A percentile compares a stretch with the other conserved stretches of the same genome.
Conservation (phyloP, 37 sponge, comb jelly and placozoan genomes). For the Halichondria panicea region DNA sequence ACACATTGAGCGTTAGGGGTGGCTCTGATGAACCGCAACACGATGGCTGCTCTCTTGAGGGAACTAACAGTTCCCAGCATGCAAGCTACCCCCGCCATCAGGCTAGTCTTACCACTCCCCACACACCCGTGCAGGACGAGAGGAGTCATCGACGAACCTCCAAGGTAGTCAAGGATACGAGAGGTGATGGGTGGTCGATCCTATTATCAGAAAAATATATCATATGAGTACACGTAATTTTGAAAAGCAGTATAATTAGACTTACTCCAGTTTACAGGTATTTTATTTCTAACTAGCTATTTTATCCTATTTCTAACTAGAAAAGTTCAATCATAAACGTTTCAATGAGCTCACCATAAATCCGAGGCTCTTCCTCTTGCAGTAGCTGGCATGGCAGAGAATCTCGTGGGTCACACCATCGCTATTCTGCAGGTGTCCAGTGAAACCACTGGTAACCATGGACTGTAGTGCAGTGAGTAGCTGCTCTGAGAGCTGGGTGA, state of each 20-base stretch:
- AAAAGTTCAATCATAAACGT: conserved; percentile 10
- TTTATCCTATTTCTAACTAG: too few species aligned
- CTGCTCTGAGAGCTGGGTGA: conserved; percentile 9
- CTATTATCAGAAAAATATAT: neutral
- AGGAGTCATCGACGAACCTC: conserved; percentile 34
- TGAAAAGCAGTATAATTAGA: too few species aligned
- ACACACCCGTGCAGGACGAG: conserved; percentile 59
- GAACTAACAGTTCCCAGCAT: conserved; percentile 21
- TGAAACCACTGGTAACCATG: neutral
- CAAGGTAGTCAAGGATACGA: conserved; percentile 35
- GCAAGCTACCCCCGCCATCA: conserved; percentile 64
- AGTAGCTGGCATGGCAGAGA: conserved; percentile 48
- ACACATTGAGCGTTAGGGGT: conserved; percentile 59
- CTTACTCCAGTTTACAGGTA: too few species aligned
- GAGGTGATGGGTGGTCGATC: conserved; percentile 27
- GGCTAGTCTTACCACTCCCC: conserved; percentile 77
- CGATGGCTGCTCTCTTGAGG: conserved; percentile 23
- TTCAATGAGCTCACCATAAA: too few species aligned
- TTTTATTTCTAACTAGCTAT: too few species aligned
- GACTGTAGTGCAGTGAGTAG: conserved; percentile 13
- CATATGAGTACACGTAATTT: neutral
- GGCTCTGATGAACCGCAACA: conserved; percentile 69
- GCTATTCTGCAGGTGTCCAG: neutral
- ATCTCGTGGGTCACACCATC: conserved; percentile 59
- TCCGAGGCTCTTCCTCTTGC: conserved; percentile 27